A percentile compares a stretch with the other conserved stretches of the same genome.
Conservation (phyloP, 2,797 vertebrate genomes). For the Chelon auratus region DNA sequence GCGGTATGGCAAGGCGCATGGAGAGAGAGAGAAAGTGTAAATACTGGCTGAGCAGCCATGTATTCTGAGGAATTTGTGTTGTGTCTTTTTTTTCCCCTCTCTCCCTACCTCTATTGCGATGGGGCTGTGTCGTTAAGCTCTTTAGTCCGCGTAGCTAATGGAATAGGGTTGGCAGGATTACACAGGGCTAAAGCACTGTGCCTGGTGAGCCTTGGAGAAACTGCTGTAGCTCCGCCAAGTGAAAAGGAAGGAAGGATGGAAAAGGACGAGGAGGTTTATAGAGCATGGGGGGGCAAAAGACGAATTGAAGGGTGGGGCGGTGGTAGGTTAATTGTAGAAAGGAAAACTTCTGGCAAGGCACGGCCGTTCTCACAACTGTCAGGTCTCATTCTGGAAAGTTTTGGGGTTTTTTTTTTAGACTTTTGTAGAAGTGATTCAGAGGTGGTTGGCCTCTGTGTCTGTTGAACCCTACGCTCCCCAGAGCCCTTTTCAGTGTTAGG, state of each 20-base stretch:
- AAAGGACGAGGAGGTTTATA: conserved; percentile 58
- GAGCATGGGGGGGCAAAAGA: conserved; percentile 53
- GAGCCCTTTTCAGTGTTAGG: conserved; percentile 72
- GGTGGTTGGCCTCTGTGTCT: conserved; percentile 45
- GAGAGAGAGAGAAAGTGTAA: conserved; percentile 66
- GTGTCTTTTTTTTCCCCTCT: conserved; percentile 58
- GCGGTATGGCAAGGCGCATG: conserved; percentile 53
- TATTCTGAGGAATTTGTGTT: conserved; percentile 83
- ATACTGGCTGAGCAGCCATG: conserved; percentile 77
- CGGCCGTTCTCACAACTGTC: conserved; percentile 51
- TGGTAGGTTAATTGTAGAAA: conserved; percentile 54
- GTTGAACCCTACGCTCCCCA: conserved; percentile 54
- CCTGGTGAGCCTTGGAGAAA: conserved; percentile 83
- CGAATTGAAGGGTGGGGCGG: conserved; percentile 37
- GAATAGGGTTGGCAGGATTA: conserved; percentile 87
- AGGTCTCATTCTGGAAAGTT: conserved; percentile 49
- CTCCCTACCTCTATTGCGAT: conserved; percentile 67
- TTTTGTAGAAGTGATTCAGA: conserved; percentile 44
- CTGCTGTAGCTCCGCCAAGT: conserved; percentile 76
- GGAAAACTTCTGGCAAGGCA: conserved; percentile 52
- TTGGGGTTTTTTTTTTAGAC: conserved; percentile 47
- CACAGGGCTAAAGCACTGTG: conserved; percentile 84
- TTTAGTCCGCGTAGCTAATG: conserved; percentile 88
- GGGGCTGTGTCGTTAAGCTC: conserved; percentile 84
- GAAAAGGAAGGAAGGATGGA: conserved; percentile 64